Percentiles rank a stretch among this genome's conserved stretches.
Conservation (phyloP, 1,140 invertebrate species). For the Hypothenemus hampei region DNA sequence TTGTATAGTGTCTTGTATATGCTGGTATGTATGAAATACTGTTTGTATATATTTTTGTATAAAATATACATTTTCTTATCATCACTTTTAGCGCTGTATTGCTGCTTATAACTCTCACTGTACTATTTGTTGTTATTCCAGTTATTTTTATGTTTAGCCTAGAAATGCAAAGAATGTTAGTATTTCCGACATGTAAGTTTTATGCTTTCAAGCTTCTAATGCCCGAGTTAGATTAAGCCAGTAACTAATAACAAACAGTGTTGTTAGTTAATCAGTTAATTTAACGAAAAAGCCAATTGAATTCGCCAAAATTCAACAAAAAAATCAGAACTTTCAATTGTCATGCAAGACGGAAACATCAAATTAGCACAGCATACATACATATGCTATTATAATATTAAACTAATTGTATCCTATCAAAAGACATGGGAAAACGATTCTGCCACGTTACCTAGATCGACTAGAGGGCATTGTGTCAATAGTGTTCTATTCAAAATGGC, state of each 20-base stretch:
- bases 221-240: constrained; percentile 1
- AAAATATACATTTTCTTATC: not conserved
- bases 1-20: constrained; percentile 5
- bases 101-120: constrained; percentile 27
- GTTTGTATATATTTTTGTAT: not conserved
- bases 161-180: constrained; percentile 31
- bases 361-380: not conserved
- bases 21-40: constrained; percentile 6
- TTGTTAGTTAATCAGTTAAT: not conserved
- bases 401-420: not conserved
- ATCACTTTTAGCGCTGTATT: constrained; percentile 30
- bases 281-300: not conserved
- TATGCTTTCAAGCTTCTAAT: constrained; percentile 6
- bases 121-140: constrained; percentile 35
- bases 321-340: not conserved
- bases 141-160: constrained; percentile 33
- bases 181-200: constrained; percentile 35
- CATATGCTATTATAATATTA: not conserved
- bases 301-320: not conserved
- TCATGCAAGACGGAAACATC: not conserved
- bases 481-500: not conserved
- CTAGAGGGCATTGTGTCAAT: not conserved
- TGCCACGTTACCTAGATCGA: not conserved
- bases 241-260: not conserved
- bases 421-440: not conserved